Base-by-base conservation (phyloP, 30 jellyfish, hydroid and myxozoan species). In the Haliclystus octoradiatus region DNA sequence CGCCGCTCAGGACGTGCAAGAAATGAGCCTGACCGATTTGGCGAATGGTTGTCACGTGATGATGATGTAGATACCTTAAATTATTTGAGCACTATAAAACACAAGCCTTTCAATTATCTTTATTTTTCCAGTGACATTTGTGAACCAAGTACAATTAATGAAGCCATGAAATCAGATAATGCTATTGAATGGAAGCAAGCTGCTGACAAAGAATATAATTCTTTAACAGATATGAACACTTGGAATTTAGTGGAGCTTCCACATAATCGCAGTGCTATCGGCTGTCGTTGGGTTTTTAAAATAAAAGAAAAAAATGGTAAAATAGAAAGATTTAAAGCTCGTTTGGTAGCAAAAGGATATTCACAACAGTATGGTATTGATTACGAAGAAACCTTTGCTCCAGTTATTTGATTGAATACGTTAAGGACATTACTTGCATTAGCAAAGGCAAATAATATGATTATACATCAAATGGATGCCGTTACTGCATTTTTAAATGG, bases 401-500 rank as follows among this genome's bases (percentile, higher is more conserved):
- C 84, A 4, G 84, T 60, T 22, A 76, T 61, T 5, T 19, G 71
- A 33, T 73, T 57, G 2, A 68, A 62, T 28, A 28, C 75, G 23
- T 14, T 73, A 13, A 66, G 84, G 19, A 62, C 71, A n/a, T 53
- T 73, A 32, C 23, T 73, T 19, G 79, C 84, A 52, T 61, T 73
- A 22, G 84, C 76, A 1, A 51, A 33, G 12, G 50, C 60, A 62
- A 73, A 24, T 9, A 34, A 1, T 30, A 23, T 73, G 66, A 66
- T 57, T 3, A 61, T 73, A 23, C 79, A 73, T 73, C 84, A 73
- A 53, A 61, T 62, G 84, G 84, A 73, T 62, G 84, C 47, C 2
- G 65, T 47, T 28, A 73, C 79, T 32, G 84, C 76, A 30, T 53
- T 73, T 35, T 57, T 57, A 73, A 52, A 71, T 52, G 74, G 82